phyloP scores from a whole-genome alignment of 2,797 vertebrate genomes.

The Lophius americanus region DNA sequence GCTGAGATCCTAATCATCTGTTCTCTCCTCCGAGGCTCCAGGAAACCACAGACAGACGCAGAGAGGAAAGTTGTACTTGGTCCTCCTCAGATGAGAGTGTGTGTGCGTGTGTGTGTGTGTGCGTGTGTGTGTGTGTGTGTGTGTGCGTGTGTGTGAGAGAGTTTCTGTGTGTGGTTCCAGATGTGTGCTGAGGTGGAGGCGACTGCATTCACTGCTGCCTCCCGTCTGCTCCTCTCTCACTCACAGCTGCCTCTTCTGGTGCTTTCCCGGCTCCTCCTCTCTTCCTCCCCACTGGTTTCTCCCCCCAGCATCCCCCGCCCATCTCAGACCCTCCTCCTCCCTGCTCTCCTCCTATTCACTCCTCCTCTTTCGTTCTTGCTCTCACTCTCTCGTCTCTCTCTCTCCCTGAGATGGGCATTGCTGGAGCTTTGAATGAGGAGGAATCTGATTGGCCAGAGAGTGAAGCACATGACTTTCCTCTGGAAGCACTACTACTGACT shows the following conservation, averaged over 20 bases:
- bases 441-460: background rate
- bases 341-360: background rate
- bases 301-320: conserved; percentile 27
- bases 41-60: background rate
- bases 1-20: conserved; percentile 11
- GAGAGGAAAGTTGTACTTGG: conserved; percentile 25
- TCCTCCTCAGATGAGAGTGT: conserved; percentile 24
- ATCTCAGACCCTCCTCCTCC: conserved; percentile 11
- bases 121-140: conserved; percentile 3
- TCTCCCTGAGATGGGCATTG: background rate
- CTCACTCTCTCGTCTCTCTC: background rate
- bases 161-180: background rate
- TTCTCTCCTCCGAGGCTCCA: background rate
- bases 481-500: no score
- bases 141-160: conserved; percentile 3
- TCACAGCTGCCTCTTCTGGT: conserved; percentile 54
- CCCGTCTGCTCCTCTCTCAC: conserved; percentile 9
- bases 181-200: conserved; percentile 17
- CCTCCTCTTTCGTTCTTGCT: conserved; percentile 21
- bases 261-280: conserved; percentile 58
- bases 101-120: conserved; percentile 11
- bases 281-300: conserved; percentile 19
- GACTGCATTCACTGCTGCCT: conserved; percentile 20
- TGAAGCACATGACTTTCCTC: no score
- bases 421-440: background rate